Conservation (phyloP, 2,888 invertebrate species). For the Fabriciana adippe region DNA sequence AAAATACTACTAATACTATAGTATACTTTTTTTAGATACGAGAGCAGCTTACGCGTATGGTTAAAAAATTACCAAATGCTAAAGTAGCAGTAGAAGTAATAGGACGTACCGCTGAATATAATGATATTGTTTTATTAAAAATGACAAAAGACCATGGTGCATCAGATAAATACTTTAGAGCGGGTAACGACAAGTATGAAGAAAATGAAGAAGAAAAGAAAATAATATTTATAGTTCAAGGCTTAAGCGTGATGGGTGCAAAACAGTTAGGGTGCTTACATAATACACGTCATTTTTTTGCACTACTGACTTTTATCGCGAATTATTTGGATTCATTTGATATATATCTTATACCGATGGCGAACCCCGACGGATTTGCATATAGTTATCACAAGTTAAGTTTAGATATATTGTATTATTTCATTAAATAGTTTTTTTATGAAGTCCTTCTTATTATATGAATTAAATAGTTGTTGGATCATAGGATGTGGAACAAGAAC, state of each 20-base stretch:
- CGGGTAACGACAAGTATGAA: conserved; percentile 53
- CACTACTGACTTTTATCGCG: conserved; percentile 56
- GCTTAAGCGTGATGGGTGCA: conserved; percentile 59
- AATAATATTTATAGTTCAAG: conserved; percentile 70
- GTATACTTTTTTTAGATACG: conserved; percentile 50
- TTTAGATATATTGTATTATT: conserved; percentile 13
- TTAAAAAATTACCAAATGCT: conserved; percentile 44
- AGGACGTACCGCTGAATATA: conserved; percentile 61
- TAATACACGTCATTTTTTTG: conserved; percentile 37
- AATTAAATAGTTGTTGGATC: not conserved
- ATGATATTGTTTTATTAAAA: conserved; percentile 62
- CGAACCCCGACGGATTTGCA: conserved; percentile 66
- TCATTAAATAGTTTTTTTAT: not conserved
- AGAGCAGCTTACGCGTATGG: conserved; percentile 46
- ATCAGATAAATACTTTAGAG: conserved; percentile 46
- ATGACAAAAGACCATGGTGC: conserved; percentile 42
- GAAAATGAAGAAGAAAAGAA: conserved; percentile 62
- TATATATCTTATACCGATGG: conserved; percentile 68
- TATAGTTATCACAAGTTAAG: not conserved
- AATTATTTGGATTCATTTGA: conserved; percentile 65
- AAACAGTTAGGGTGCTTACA: conserved; percentile 43
- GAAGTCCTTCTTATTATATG: not conserved
- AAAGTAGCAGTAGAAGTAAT: conserved; percentile 54
- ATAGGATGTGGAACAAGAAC: conserved; percentile 52
- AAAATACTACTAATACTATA: not conserved